These are phyloP conservation scores for Drosophila austrosaltans DNA, from an alignment of 2,888 invertebrate species.

Conservation along the genomic window DNA sequence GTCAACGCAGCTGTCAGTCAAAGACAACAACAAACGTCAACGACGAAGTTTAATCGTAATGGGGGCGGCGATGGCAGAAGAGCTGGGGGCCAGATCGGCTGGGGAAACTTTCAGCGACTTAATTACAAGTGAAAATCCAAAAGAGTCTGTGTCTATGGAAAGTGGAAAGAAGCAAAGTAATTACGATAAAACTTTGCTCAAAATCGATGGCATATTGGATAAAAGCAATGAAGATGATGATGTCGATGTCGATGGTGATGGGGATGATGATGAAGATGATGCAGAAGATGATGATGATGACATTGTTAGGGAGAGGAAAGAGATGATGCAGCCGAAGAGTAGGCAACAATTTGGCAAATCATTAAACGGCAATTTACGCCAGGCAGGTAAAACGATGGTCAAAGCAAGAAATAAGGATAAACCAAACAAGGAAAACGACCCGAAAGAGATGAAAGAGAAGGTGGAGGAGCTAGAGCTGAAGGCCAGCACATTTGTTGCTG, in stretches of 20 bases:
- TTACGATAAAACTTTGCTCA: slow-evolving; percentile 70
- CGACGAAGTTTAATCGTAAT: slow-evolving; percentile 76
- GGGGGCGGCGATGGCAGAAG: slow-evolving; percentile 17
- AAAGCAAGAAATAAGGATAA: slow-evolving; percentile 42
- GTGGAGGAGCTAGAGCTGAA: slow-evolving; percentile 40
- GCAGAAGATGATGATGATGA: not conserved
- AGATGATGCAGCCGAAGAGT: slow-evolving; percentile 30
- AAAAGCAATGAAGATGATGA: slow-evolving; percentile 55
- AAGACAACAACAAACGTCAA: slow-evolving; percentile 58
- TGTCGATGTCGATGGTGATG: slow-evolving; percentile 20
- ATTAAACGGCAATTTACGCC: slow-evolving; percentile 81
- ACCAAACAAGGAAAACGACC: slow-evolving; percentile 27
- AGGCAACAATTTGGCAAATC: slow-evolving; percentile 79
- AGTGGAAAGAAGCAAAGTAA: slow-evolving; percentile 38
- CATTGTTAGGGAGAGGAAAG: slow-evolving; percentile 1
- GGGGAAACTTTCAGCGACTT: slow-evolving; percentile 78
- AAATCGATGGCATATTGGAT: slow-evolving; percentile 78
- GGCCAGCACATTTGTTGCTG: slow-evolving; percentile 50
- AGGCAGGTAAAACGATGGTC: slow-evolving; percentile 70
- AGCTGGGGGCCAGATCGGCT: slow-evolving; percentile 35
- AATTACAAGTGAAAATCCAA: slow-evolving; percentile 73
- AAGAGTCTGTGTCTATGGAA: slow-evolving; percentile 45
- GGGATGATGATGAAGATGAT: not conserved
- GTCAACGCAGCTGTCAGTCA: slow-evolving; percentile 57
- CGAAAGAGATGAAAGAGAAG: slow-evolving; percentile 41